Conservation (phyloP, 2,113 vertebrate species). For the Cebidichthys violaceus region DNA sequence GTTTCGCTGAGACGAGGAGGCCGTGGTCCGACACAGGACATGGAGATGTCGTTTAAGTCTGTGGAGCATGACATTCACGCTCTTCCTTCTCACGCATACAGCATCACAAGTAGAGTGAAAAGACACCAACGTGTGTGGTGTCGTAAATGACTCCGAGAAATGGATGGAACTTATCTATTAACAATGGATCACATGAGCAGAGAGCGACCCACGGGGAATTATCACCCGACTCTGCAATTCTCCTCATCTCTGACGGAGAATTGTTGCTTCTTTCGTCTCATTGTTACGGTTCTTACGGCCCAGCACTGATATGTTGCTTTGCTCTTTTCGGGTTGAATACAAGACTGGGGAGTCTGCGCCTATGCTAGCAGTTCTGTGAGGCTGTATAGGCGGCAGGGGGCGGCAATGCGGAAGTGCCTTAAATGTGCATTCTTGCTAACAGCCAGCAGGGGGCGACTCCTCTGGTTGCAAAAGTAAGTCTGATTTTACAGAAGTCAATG, state of each 20-base stretch:
- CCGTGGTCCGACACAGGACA: conserved; percentile 6
- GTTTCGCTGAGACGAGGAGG: conserved; percentile 33
- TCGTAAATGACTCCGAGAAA: background rate
- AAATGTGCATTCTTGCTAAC: too few relatives aligned
- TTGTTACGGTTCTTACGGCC: background rate
- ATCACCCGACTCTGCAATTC: background rate
- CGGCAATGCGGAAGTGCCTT: too few relatives aligned
- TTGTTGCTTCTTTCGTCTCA: background rate
- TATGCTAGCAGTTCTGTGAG: too few relatives aligned
- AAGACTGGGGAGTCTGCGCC: background rate
- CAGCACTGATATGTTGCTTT: background rate
- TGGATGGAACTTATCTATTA: background rate
- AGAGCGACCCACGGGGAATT: background rate
- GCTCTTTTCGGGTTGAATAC: background rate
- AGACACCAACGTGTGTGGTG: background rate
- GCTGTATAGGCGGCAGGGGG: too few relatives aligned
- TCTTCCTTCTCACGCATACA: background rate
- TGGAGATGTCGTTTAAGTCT: conserved; percentile 46
- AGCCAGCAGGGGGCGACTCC: too few relatives aligned
- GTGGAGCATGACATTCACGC: background rate
- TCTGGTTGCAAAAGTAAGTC: too few relatives aligned
- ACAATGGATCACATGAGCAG: background rate
- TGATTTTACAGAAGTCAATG: too few relatives aligned
- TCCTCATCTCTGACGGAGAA: background rate
- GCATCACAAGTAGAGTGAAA: background rate